Evolutionary conservation across 2,113 vertebrate species (phyloP).

Genomic region (Mola mola): DNA sequence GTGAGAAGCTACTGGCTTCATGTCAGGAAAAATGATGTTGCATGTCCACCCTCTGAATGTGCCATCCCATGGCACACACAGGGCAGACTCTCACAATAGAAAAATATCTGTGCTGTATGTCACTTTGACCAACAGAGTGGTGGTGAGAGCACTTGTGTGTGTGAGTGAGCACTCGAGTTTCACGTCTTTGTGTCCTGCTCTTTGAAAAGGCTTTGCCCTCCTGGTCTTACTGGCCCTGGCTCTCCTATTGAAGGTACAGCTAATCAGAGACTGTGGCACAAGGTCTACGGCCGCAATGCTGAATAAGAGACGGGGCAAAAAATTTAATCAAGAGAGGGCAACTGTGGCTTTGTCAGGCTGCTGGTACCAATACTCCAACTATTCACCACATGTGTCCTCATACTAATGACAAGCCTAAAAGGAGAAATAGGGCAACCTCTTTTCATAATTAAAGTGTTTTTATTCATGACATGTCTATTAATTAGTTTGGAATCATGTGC

Average conservation of each 20-base stretch:
- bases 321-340: conserved; percentile 75
- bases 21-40: not conserved
- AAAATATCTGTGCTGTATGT: conserved; percentile 23
- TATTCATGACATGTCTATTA: conserved; percentile 83
- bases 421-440: conserved; percentile 76
- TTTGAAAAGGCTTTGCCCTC: conserved; percentile 63
- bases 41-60: not conserved
- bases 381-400: conserved; percentile 75
- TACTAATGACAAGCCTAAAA: conserved; percentile 77
- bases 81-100: not conserved
- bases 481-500: conserved; percentile 77
- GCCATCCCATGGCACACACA: not conserved
- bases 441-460: conserved; percentile 79
- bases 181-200: conserved; percentile 56
- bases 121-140: conserved; percentile 48
- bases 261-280: conserved; percentile 69
- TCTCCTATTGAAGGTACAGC: conserved; percentile 66
- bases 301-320: conserved; percentile 76
- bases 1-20: too few species aligned
- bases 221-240: conserved; percentile 37
- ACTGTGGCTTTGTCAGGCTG: conserved; percentile 63
- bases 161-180: conserved; percentile 46
- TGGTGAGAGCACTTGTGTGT: conserved; percentile 51
- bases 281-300: conserved; percentile 51
- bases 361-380: conserved; percentile 65